phyloP scores from a whole-genome alignment of 2,888 invertebrate species.

The Torymus auratus region DNA sequence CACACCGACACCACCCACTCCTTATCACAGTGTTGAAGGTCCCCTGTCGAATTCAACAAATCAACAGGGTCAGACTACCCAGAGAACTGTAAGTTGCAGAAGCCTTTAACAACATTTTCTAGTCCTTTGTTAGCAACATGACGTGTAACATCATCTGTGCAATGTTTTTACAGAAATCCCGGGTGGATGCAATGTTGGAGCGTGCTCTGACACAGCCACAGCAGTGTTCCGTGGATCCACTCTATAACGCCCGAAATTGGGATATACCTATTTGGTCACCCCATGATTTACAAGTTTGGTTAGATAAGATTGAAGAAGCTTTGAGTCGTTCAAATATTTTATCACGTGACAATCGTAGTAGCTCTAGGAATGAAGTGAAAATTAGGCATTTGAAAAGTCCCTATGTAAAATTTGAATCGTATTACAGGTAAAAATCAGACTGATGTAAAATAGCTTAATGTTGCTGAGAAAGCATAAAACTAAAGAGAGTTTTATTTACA shows the following conservation, averaged over 20 bases:
- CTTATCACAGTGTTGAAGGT: constrained; percentile 72
- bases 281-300: constrained; percentile 77
- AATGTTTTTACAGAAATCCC: constrained; percentile 77
- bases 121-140: too few species aligned
- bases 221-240: constrained; percentile 77
- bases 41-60: constrained; percentile 74
- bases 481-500: constrained; percentile 60
- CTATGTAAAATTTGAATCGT: constrained; percentile 86
- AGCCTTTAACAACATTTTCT: too few species aligned
- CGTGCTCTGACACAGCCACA: constrained; percentile 80
- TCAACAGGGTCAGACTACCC: constrained; percentile 73
- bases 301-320: constrained; percentile 83
- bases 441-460: background rate
- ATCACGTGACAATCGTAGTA: constrained; percentile 63
- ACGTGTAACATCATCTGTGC: background rate
- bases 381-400: constrained; percentile 82
- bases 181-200: constrained; percentile 90
- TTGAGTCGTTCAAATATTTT: constrained; percentile 72
- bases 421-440: constrained; percentile 79
- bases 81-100: constrained; percentile 71
- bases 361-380: constrained; percentile 72
- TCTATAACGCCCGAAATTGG: constrained; percentile 79
- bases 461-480: constrained; percentile 23
- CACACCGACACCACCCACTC: constrained; percentile 72
- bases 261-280: constrained; percentile 79